Conservation (phyloP, 2,888 invertebrate genomes). For the Caenorhabditis wallacei region DNA sequence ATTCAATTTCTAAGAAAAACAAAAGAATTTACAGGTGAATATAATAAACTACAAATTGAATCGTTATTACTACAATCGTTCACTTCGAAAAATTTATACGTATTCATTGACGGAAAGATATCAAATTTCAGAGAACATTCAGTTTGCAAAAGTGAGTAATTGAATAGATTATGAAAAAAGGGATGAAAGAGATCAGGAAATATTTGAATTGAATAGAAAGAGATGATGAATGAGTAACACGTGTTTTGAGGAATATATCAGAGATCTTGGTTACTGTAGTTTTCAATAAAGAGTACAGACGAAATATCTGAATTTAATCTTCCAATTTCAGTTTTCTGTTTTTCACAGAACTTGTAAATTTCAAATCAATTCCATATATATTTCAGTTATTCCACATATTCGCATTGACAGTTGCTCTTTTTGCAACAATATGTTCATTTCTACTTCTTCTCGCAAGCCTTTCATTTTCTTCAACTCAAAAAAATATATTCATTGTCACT, state of each 20-base stretch:
- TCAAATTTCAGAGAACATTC: constrained; percentile 52
- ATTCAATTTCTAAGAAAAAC: not conserved
- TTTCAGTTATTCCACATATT: constrained; percentile 49
- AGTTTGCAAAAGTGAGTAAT: constrained; percentile 51
- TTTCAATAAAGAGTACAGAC: no score
- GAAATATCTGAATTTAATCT: no score
- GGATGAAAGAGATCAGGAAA: not conserved
- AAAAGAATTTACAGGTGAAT: constrained; percentile 27
- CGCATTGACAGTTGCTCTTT: constrained; percentile 33
- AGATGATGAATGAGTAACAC: no score
- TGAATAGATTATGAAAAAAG: no score
- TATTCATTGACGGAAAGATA: constrained; percentile 54
- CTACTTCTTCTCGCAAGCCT: constrained; percentile 36
- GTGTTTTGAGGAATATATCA: no score
- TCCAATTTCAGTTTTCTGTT: no score
- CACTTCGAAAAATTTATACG: constrained; percentile 34
- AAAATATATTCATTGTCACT: constrained; percentile 30
- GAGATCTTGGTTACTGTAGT: no score
- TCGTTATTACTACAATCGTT: constrained; percentile 48
- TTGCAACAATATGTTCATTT: constrained; percentile 33
- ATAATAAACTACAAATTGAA: constrained; percentile 44
- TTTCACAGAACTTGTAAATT: no score
- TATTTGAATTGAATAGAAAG: no score
- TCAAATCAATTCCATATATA: no score
- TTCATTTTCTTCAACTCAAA: constrained; percentile 22